Evolutionary conservation across 2,888 invertebrate genomes (phyloP).

Genomic region (Hedychridium roseum): DNA sequence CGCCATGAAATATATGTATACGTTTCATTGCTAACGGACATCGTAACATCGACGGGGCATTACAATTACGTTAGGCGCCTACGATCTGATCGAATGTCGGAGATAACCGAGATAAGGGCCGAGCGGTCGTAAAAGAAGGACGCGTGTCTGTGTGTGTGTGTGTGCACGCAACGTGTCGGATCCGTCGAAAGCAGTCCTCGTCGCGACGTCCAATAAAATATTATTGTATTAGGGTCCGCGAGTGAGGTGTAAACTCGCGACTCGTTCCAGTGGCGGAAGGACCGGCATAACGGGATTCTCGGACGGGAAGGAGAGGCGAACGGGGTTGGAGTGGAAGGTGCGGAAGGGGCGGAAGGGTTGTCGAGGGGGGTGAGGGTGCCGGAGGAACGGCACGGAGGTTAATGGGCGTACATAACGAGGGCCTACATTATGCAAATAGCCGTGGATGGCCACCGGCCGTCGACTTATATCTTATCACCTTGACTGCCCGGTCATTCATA

Average conservation of each 20-base stretch:
- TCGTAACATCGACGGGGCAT: no score
- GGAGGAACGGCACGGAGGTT: conserved; percentile 41
- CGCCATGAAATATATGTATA: no score
- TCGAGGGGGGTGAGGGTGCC: conserved; percentile 14
- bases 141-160: no score
- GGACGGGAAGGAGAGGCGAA: conserved; percentile 9
- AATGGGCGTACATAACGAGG: conserved; percentile 59
- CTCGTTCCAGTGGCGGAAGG: conserved; percentile 22
- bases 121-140: no score
- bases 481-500: conserved; percentile 42
- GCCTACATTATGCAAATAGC: conserved; percentile 59
- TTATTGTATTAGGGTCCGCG: conserved; percentile 36
- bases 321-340: background rate
- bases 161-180: no score
- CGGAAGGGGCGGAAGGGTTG: conserved; percentile 6
- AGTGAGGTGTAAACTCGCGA: conserved; percentile 39
- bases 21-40: no score
- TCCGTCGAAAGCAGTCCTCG: no score
- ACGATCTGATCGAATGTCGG: no score
- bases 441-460: conserved; percentile 46
- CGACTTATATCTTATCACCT: conserved; percentile 54
- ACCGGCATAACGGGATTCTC: conserved; percentile 5
- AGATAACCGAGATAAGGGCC: no score
- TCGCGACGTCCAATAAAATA: conserved; percentile 39
- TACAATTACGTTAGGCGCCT: no score